Base-by-base conservation (phyloP, 2,888 invertebrate species). In the Zaprionus obscuricornis region DNA sequence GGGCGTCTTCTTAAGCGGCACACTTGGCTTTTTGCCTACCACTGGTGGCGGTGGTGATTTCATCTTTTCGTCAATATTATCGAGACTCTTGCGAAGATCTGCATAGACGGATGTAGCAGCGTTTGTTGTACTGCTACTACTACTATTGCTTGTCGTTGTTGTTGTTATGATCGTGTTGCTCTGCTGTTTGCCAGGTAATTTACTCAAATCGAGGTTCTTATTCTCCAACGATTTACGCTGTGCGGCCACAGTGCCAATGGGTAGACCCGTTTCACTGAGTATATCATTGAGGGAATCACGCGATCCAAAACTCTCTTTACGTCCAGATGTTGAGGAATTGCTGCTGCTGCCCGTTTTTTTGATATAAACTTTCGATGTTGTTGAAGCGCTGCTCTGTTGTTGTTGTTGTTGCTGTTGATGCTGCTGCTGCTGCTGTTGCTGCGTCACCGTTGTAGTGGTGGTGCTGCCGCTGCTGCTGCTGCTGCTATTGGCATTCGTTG, bases 1-100 rank as follows among this genome's bases (percentile, higher is more conserved):
- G 0, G 94, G 93, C 51, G 94, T 93, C 78, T 94, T 94, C 89
- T 94, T 94, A 27, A 92, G 90, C 68, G 94, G 93, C 86, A 94
- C 92, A 40, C 91, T 91, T 5, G 94, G 94, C 88, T 94, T 94
- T 74, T 92, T 92, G 40, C 90, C 90, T 29, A 92, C 89, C 64
- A 92, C 88, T 20, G 92, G 92, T n/a, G 92, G 92, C 27, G 91
- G 90, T 56, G 89, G 88, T 6, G 87, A 87, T 68, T 90, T 88
- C 52, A 89, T 79, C 74, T 90, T 88, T 39, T 90, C 90, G 71
- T 91, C 91, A 66, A 89, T 66, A 67, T 79, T 90, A 60, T 91
- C 90, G 59, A 89, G 68, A 60, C 89, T 89, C 66, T 89, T 90
- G 60, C 89, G 82, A 39, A 88, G 57, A 46, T 89, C 90, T 8